Base-by-base conservation (phyloP, 1,140 invertebrate genomes). In the Drosophila burlai region DNA sequence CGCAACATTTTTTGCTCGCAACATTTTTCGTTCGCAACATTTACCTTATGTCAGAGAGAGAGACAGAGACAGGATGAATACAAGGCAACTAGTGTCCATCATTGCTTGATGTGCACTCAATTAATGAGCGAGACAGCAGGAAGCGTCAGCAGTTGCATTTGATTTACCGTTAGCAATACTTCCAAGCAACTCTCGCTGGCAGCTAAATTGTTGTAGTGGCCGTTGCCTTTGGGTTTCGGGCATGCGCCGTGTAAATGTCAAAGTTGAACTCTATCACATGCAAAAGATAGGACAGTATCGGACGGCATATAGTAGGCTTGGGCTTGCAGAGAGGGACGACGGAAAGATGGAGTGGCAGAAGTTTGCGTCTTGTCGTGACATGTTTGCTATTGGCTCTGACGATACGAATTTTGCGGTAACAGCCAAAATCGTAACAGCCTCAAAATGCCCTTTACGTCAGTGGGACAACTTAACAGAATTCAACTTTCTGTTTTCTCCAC, bases 221-320 rank as follows among this genome's bases (percentile, higher is more conserved):
- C 3, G 47, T 18, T 34, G 49, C 16, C 34, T 18, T 34, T 34
- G 49, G 5, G 7, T n/a, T 58, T 29, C 0, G 69, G 45, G 29
- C 69, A 73, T 73, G 69, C 67, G 69, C 69, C 13, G 10, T 81
- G 24, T 63, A 81, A 84, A 84, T 85, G 81, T 74, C 81, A 84
- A 84, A 84, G 81, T 84, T 84, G 73, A 84, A 85, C 78, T 81
- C 59, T 43, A 73, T 50, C 49, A 75, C 31, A 59, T 73, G 69
- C 49, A 59, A 63, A 40, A 49, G 43, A 61, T 34, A 55, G 21
- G 16, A 47, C 36, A 38, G 6, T n/a, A 55, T 24, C 36, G 34
- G 36, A 24, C 34, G 24, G 52, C 18, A 38, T 38, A 38, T 38
- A 24, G 52, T 8, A 21, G 18, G 7, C n/a, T 8, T 15, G n/a